phyloP scores from a whole-genome alignment of 2,113 vertebrate species.

The Lamprologus ornatipinnis region DNA sequence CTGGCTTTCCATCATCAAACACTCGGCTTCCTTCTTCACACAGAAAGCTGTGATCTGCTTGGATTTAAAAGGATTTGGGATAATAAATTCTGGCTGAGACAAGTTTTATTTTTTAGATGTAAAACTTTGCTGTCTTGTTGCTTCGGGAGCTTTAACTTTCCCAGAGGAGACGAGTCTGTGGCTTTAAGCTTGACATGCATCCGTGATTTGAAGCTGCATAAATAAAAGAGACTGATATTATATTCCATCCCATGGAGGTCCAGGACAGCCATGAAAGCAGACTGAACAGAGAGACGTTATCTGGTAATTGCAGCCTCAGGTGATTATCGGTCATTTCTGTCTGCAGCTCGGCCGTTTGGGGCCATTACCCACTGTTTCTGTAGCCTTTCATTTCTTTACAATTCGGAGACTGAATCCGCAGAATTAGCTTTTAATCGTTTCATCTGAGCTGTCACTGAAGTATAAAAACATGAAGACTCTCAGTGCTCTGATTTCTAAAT shows the following conservation, averaged over 20 bases:
- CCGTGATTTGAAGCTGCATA: background rate
- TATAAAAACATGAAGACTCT: background rate
- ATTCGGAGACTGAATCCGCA: rapidly evolving
- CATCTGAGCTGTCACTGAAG: background rate
- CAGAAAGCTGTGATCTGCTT: background rate
- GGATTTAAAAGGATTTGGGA: background rate
- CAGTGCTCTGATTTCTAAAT: background rate
- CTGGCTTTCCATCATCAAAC: background rate
- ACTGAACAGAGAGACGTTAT: background rate
- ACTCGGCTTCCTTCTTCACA: background rate
- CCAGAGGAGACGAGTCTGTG: background rate
- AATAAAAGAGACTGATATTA: background rate
- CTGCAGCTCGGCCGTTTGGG: background rate
- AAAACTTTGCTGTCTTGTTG: background rate
- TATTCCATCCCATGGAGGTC: background rate
- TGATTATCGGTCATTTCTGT: background rate
- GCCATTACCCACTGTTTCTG: background rate
- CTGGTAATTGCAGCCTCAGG: background rate
- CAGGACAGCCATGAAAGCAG: background rate
- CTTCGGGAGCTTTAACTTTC: background rate
- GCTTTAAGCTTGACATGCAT: background rate
- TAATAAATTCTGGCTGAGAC: background rate
- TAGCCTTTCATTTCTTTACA: background rate
- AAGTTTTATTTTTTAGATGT: rapidly evolving
- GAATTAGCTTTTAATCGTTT: background rate